Base-by-base conservation (phyloP, 2,888 invertebrate genomes). In the Microchrysa polita region DNA sequence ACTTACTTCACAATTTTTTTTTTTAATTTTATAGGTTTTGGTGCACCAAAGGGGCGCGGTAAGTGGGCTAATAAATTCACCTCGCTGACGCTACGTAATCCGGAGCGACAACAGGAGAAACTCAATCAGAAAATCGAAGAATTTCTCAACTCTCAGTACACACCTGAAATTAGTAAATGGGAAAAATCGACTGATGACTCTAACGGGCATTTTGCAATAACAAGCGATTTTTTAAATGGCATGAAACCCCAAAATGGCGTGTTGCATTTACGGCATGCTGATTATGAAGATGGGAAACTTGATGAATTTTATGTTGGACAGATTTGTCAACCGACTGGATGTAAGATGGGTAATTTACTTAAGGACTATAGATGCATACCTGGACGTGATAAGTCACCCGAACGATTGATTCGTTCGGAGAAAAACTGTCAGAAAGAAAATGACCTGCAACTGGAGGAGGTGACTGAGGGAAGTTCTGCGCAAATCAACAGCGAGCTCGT, bases 301-400 rank as follows among this genome's bases (percentile, higher is more conserved):
- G 77, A 80, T 20, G 74, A 82, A n/a, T 88, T 86, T 79, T 89
- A 88, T 82, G 83, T 88, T 2, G 76, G 81, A 18, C 80, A 84
- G 73, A 81, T 89, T 59, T 79, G 91, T 59, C 84, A 87, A 75
- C 84, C 84, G 63, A 82, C 83, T 44, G 78, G 69, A 59, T 79
- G 80, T 59, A 84, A 82, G 77, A 81, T 84, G 48, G 87, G 89
- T 22, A 82, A 83, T 80, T 83, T 90, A 72, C 80, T 92, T n/a
- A 88, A 86, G 82, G 86, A 89, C 79, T 91, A 90, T 89, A 81
- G 84, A 23, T 79, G 84, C 61, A 91, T 92, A 78, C 89, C 89
- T 4, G 91, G 91, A 0, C 85, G 92, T 74, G 90, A 90, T 65
- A 78, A 80, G 12, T 88, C 90, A 71, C 91, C 91, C 1, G 77